Percentiles rank a stretch among this genome's conserved stretches.
phyloP scores from a whole-genome alignment of 2,113 vertebrate genomes.

The Siniperca knerii region DNA sequence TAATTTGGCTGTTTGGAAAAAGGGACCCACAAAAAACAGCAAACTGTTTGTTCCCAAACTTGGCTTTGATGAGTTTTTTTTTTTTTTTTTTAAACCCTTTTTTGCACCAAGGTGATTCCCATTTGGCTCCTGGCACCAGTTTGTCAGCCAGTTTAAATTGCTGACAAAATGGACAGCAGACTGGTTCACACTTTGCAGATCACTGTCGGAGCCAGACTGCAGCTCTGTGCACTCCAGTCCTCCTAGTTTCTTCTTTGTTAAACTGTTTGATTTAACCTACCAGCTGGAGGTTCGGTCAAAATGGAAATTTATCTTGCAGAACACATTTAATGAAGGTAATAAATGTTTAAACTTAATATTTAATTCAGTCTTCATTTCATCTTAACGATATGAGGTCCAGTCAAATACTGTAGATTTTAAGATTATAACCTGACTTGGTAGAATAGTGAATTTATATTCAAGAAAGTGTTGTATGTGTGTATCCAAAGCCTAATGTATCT shows the following conservation, averaged over 20 bases:
- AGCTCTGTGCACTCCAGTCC: background rate
- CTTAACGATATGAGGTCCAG: background rate
- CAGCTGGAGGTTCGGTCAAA: background rate
- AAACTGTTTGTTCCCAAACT: background rate
- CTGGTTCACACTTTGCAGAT: constrained; percentile 4
- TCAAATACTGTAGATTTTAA: background rate
- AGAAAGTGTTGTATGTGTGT: no score
- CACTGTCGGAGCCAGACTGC: background rate
- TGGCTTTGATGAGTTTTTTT: background rate
- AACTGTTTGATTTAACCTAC: background rate
- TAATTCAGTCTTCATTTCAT: background rate
- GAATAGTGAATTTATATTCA: no score
- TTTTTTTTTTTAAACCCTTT: background rate
- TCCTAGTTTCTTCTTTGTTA: background rate
- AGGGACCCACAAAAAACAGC: background rate
- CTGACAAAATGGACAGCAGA: constrained; percentile 18
- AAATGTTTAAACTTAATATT: background rate
- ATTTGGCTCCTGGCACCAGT: constrained; percentile 22
- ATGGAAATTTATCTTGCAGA: background rate
- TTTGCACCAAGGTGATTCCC: constrained; percentile 25
- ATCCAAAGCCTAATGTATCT: background rate
- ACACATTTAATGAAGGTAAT: background rate
- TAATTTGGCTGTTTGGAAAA: no score
- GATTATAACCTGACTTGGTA: no score
- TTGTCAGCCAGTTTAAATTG: constrained; percentile 31